Evolutionary conservation across 2,888 invertebrate genomes (phyloP).

Genomic region (Agonopterix heracliana): DNA sequence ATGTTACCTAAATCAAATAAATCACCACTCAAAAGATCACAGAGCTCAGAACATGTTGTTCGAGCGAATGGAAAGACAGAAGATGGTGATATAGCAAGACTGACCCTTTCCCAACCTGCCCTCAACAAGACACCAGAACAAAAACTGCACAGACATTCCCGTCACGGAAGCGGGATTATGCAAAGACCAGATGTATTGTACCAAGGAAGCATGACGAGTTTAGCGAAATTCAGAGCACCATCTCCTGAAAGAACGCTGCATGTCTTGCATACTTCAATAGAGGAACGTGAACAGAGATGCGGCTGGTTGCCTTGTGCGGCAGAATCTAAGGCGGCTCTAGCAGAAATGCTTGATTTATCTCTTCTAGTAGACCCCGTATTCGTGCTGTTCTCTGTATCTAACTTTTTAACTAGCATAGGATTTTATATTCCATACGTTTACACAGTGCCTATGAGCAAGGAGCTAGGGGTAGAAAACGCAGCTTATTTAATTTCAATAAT

Average conservation of each 20-base stretch:
- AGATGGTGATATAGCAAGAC: constrained; percentile 64
- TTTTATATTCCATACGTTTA: constrained; percentile 96
- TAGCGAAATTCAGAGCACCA: constrained; percentile 71
- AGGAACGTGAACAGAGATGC: constrained; percentile 63
- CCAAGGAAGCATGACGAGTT: constrained; percentile 82
- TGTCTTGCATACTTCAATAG: constrained; percentile 13
- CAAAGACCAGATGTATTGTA: constrained; percentile 92
- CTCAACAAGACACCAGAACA: constrained; percentile 69
- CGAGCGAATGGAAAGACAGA: constrained; percentile 56
- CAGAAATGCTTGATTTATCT: constrained; percentile 90
- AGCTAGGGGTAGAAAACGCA: constrained; percentile 77
- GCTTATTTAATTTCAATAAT: constrained; percentile 86
- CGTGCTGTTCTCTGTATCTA: constrained; percentile 92
- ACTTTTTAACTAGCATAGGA: constrained; percentile 96
- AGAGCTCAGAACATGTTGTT: constrained; percentile 74
- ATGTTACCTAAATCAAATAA: constrained; percentile 57
- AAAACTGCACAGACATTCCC: constrained; percentile 38
- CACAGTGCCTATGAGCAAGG: constrained; percentile 83
- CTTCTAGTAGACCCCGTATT: constrained; percentile 91
- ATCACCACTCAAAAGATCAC: constrained; percentile 71
- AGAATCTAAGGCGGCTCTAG: constrained; percentile 82
- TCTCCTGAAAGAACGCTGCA: constrained; percentile 55
- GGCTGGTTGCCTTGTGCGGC: constrained; percentile 80
- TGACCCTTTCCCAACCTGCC: constrained; percentile 84
- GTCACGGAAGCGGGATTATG: constrained; percentile 85